phyloP scores from a whole-genome alignment of 2,888 invertebrate genomes.

The Plebejus anna region DNA sequence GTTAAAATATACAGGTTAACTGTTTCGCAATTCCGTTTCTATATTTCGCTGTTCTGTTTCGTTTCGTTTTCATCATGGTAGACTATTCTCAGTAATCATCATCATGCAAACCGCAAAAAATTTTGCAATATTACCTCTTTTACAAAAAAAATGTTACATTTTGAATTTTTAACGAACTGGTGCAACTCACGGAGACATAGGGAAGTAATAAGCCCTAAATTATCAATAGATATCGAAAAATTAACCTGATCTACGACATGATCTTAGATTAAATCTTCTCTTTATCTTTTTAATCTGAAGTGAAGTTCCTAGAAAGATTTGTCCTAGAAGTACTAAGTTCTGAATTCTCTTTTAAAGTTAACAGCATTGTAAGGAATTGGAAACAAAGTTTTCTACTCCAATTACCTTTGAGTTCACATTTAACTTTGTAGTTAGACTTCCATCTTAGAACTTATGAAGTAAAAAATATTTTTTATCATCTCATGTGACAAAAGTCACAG shows the following conservation, averaged over 20 bases:
- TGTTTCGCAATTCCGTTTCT: slow-evolving; percentile 13
- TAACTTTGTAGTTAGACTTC: background rate
- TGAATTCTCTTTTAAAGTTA: background rate
- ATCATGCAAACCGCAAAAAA: background rate
- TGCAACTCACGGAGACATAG: too few relatives aligned
- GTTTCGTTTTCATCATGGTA: background rate
- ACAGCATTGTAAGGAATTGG: background rate
- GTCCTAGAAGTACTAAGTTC: background rate
- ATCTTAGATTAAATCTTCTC: background rate
- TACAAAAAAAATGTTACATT: too few relatives aligned
- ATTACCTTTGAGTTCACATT: background rate
- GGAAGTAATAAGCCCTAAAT: too few relatives aligned
- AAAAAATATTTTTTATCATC: background rate
- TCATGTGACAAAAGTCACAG: background rate
- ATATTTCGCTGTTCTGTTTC: slow-evolving; percentile 6
- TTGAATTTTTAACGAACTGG: too few relatives aligned
- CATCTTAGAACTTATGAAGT: background rate
- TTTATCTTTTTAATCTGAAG: background rate
- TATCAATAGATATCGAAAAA: background rate
- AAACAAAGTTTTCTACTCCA: background rate
- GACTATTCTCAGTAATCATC: background rate
- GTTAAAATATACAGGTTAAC: slow-evolving; percentile 24
- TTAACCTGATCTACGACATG: background rate
- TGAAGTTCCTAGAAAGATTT: background rate
- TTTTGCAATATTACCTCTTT: too few relatives aligned